These are phyloP conservation scores for Amphiprion ocellaris DNA, from an alignment of 2,113 vertebrate species.

Conservation along the genomic window DNA sequence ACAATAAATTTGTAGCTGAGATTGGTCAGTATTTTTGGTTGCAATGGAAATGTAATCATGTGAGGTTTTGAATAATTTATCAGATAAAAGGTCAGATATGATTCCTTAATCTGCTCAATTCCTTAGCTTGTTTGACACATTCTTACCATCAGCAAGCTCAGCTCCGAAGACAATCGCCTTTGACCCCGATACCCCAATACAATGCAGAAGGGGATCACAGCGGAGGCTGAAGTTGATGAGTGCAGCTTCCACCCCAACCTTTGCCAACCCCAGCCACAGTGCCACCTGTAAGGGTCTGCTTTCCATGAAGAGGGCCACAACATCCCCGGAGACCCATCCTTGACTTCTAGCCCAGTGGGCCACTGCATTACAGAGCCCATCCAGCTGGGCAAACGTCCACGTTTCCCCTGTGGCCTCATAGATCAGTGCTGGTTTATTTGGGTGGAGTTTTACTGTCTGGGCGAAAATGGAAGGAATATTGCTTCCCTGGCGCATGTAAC, in stretches of 20 bases:
- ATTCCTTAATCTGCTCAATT: background rate
- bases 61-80: background rate
- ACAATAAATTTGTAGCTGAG: background rate
- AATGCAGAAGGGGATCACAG: conserved; percentile 88
- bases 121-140: background rate
- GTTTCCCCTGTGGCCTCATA: conserved; percentile 86
- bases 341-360: conserved; percentile 85
- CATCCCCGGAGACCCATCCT: conserved; percentile 87
- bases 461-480: conserved; percentile 89
- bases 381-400: conserved; percentile 90
- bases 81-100: too few relatives aligned
- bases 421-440: conserved; percentile 88
- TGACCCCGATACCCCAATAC: conserved; percentile 86
- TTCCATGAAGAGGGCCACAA: conserved; percentile 92
- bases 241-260: conserved; percentile 88
- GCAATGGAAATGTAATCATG: too few relatives aligned
- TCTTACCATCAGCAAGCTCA: conserved; percentile 88
- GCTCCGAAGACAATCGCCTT: conserved; percentile 89
- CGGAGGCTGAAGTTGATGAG: conserved; percentile 93
- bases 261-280: conserved; percentile 92
- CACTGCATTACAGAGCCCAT: conserved; percentile 87
- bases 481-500: conserved; percentile 79
- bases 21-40: background rate
- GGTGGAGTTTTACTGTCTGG: conserved; percentile 81
- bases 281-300: conserved; percentile 91